Conservation (phyloP, 2,888 invertebrate genomes). For the Neoitamus cyanurus region DNA sequence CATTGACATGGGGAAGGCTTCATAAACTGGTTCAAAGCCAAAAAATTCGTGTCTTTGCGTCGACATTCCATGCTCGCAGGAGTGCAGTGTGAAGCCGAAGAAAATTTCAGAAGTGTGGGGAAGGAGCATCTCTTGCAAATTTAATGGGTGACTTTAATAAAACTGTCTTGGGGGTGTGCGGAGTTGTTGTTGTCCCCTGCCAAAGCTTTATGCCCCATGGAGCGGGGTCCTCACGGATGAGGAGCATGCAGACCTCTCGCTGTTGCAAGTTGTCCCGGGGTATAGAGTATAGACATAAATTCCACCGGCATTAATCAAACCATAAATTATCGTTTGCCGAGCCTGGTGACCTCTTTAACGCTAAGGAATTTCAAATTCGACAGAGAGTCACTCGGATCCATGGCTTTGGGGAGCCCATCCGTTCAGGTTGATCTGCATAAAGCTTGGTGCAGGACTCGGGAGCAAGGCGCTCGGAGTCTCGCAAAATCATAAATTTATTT, state of each 20-base stretch:
- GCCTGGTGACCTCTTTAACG: neutral
- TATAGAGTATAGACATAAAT: slow-evolving; percentile 20
- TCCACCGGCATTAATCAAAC: neutral
- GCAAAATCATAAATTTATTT: slow-evolving; percentile 24
- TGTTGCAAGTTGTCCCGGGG: neutral
- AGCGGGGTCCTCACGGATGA: neutral
- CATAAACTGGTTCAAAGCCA: neutral
- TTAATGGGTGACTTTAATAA: neutral
- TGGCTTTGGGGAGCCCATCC: neutral
- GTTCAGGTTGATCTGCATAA: neutral
- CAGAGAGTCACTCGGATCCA: neutral
- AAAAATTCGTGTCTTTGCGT: neutral
- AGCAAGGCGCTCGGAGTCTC: neutral
- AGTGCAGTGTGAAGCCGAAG: neutral
- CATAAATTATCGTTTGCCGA: slow-evolving; percentile 7
- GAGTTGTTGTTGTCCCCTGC: neutral
- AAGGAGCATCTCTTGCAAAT: neutral
- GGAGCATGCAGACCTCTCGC: neutral
- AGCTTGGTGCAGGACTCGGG: no score
- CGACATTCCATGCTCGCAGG: neutral
- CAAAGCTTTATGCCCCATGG: neutral
- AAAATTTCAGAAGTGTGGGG: neutral
- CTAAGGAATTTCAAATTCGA: slow-evolving; percentile 4
- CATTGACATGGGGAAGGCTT: neutral
- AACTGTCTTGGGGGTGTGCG: neutral